Evolutionary conservation across 2,888 invertebrate genomes (phyloP).

Genomic region (Noctua janthina): DNA sequence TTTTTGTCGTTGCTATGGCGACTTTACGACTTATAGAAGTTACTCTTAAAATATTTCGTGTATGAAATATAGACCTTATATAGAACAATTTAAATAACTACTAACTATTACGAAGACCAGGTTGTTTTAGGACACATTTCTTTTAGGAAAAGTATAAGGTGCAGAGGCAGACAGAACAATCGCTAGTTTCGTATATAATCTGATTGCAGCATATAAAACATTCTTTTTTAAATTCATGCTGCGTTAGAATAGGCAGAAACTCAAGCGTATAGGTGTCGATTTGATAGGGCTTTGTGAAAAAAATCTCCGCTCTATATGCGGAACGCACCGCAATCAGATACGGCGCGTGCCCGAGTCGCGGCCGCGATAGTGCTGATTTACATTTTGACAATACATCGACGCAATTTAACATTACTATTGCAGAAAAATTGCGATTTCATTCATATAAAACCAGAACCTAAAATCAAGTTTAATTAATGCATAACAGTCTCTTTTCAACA

Average conservation of each 20-base stretch:
- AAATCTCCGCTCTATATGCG: conserved; percentile 78
- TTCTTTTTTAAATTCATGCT: conserved; percentile 66
- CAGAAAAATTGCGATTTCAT: not conserved
- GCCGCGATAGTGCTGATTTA: conserved; percentile 59
- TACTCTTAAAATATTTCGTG: no score
- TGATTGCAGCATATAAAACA: conserved; percentile 11
- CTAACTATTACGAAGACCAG: no score
- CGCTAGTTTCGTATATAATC: not conserved
- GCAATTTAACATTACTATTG: conserved; percentile 22
- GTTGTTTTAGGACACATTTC: not conserved
- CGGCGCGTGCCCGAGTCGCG: conserved; percentile 71
- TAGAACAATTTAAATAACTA: not conserved
- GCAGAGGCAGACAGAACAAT: not conserved
- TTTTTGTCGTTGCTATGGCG: no score
- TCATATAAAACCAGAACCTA: not conserved
- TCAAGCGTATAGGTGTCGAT: conserved; percentile 73
- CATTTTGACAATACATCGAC: conserved; percentile 57
- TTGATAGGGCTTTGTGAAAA: conserved; percentile 79
- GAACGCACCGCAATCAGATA: conserved; percentile 74
- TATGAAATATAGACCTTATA: not conserved
- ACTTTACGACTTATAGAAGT: no score
- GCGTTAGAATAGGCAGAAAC: conserved; percentile 64
- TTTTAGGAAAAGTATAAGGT: not conserved
- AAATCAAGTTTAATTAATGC: conserved; percentile 10
- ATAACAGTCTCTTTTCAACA: not conserved